These are phyloP conservation scores for Sapajus apella DNA, from an alignment of 2,113 vertebrate species.

Conservation along the genomic window DNA sequence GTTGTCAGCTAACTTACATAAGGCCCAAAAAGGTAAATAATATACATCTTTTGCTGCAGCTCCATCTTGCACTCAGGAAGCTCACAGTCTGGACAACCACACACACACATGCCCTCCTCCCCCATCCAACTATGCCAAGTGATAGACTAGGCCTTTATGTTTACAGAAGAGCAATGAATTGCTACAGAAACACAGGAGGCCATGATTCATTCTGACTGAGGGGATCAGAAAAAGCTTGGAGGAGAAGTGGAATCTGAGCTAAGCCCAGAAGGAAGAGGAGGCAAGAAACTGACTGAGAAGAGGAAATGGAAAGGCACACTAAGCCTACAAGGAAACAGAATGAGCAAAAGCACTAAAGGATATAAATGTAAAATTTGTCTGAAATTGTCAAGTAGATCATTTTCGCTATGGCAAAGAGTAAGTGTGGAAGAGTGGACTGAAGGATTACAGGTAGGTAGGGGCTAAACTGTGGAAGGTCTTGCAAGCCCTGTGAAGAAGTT, in stretches of 20 bases:
- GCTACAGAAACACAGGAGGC: neutral
- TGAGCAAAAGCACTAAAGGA: neutral
- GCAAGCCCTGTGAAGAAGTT: neutral
- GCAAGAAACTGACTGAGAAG: neutral
- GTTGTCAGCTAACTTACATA: conserved; percentile 12
- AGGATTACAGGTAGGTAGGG: neutral
- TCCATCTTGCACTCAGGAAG: neutral
- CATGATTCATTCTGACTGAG: neutral
- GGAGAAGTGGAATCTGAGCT: neutral
- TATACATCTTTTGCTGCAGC: neutral
- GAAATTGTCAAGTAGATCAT: neutral
- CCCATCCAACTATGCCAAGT: neutral
- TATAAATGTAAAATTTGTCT: neutral
- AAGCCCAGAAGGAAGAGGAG: neutral
- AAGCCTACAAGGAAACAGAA: neutral
- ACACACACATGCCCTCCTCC: neutral
- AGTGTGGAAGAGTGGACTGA: neutral
- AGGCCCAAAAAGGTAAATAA: neutral
- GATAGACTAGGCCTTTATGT: neutral
- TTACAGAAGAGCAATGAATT: neutral
- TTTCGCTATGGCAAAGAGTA: neutral
- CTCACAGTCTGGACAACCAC: neutral
- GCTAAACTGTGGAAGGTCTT: neutral
- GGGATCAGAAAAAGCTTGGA: neutral
- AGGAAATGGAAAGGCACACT: neutral